Conservation (phyloP, 2,797 vertebrate genomes). For the Muscicapa striata region DNA sequence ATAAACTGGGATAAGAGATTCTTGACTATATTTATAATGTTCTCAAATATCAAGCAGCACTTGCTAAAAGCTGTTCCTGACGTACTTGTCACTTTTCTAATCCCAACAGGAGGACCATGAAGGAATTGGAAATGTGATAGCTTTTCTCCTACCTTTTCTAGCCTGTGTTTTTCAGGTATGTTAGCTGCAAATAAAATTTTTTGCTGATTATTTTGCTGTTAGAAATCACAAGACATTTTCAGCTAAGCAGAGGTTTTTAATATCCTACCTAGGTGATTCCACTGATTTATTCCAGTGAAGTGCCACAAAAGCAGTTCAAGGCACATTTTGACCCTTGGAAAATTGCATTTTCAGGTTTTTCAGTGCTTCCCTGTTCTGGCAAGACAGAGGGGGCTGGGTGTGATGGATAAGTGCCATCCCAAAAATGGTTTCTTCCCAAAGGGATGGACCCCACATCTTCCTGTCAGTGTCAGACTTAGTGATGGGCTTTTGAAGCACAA, state of each 20-base stretch:
- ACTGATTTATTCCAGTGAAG: not conserved
- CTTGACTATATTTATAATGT: not conserved
- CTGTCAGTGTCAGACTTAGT: not conserved
- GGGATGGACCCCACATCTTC: not conserved
- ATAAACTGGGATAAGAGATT: not conserved
- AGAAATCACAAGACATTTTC: not conserved
- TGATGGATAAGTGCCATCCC: not conserved
- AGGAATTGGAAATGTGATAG: slow-evolving; percentile 86
- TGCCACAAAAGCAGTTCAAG: not conserved
- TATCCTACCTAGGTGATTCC: not conserved
- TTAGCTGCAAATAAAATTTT: not conserved
- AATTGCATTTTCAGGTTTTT: not conserved
- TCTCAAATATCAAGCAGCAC: not conserved
- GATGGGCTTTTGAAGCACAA: not conserved
- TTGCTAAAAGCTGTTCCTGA: slow-evolving; percentile 19
- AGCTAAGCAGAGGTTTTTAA: not conserved
- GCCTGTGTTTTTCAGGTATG: slow-evolving; percentile 90
- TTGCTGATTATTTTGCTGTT: not conserved
- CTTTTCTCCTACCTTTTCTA: slow-evolving; percentile 90
- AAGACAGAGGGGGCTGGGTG: not conserved
- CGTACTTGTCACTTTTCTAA: not conserved
- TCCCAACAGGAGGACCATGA: slow-evolving; percentile 87
- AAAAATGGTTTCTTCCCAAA: not conserved
- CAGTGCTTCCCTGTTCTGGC: not conserved
- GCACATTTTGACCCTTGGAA: not conserved